phyloP scores from a whole-genome alignment of 37 sponge, comb jelly and placozoan species.

The Axinella damicornis region DNA sequence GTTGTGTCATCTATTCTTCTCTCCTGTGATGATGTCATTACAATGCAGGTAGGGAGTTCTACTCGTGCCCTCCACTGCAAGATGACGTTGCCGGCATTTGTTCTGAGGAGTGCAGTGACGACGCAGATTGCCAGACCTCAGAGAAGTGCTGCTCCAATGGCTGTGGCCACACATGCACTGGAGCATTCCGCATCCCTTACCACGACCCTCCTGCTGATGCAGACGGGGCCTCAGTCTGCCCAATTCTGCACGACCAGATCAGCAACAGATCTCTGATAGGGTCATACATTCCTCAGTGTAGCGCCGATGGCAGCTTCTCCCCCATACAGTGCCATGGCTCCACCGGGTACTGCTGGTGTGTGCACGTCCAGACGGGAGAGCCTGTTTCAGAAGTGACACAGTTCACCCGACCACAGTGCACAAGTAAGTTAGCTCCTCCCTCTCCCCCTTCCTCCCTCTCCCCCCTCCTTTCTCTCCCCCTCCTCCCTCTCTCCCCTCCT shows the following conservation, averaged over 20 bases:
- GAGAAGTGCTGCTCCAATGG: constrained; percentile 67
- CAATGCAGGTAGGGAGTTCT: neutral
- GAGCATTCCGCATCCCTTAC: constrained; percentile 37
- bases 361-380: constrained; percentile 32
- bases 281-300: constrained; percentile 42
- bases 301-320: constrained; percentile 54
- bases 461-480: neutral
- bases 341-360: constrained; percentile 65
- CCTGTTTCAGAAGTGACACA: constrained; percentile 2
- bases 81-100: constrained; percentile 41
- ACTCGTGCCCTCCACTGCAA: constrained; percentile 26
- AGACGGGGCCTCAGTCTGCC: constrained; percentile 36
- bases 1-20: too few relatives aligned
- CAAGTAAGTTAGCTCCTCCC: neutral
- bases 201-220: constrained; percentile 16
- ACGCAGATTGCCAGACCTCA: constrained; percentile 23
- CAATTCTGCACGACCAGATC: neutral
- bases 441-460: neutral
- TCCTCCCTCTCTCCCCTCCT: neutral
- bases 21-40: too few relatives aligned
- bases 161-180: constrained; percentile 60
- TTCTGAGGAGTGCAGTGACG: constrained; percentile 33
- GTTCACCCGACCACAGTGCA: neutral
- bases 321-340: constrained; percentile 51
- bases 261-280: constrained; percentile 24